These are phyloP conservation scores for Phrynocephalus forsythii DNA, from an alignment of 2,797 vertebrate genomes.

Conservation along the genomic window DNA sequence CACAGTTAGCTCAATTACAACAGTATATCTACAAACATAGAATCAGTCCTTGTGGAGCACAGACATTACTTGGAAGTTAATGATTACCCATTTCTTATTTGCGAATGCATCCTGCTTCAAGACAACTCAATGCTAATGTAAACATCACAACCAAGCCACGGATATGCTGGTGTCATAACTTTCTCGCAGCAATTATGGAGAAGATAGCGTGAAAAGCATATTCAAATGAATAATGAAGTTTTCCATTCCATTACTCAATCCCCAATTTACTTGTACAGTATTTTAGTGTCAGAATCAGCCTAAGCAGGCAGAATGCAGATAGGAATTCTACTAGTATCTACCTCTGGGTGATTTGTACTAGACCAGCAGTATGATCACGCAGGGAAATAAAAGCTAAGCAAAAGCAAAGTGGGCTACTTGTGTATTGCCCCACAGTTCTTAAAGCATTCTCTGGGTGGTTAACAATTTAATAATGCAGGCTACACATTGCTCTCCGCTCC, in stretches of 20 bases:
- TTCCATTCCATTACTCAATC: neutral
- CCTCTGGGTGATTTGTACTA: neutral
- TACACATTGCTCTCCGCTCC: no score
- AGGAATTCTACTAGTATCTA: neutral
- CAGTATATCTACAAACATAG: neutral
- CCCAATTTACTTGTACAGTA: neutral
- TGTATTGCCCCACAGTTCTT: no score
- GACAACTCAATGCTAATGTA: constrained; percentile 20
- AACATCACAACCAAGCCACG: neutral
- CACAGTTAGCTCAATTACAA: neutral
- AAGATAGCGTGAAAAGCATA: rapidly evolving
- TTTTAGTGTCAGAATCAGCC: no score
- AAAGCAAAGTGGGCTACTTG: no score
- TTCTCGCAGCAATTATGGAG: neutral
- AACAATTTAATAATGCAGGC: no score
- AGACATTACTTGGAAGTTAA: neutral
- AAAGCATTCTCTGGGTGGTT: no score
- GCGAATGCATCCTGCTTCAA: neutral
- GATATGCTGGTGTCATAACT: neutral
- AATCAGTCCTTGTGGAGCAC: neutral
- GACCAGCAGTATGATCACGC: neutral
- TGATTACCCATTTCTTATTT: constrained; percentile 10
- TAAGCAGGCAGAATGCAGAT: neutral
- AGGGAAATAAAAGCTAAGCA: no score
- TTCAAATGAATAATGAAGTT: neutral